Conservation (phyloP, 2,888 invertebrate genomes). For the Acronicta alni region DNA sequence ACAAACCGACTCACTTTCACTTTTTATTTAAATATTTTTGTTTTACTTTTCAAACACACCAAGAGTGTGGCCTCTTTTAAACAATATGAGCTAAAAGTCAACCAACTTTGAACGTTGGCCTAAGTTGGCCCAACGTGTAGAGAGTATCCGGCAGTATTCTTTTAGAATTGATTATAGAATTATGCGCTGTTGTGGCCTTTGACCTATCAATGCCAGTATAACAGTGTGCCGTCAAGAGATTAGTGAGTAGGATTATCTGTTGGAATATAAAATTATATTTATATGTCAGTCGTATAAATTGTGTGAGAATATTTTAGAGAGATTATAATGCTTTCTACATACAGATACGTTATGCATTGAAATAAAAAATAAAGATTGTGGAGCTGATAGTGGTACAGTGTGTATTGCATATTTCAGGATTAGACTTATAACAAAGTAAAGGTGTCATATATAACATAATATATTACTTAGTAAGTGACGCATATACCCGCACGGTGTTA, state of each 20-base stretch:
- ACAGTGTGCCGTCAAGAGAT: slow-evolving; percentile 41
- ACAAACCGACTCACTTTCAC: too few relatives aligned
- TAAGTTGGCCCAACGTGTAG: slow-evolving; percentile 14
- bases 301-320: slow-evolving; percentile 39
- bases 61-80: too few relatives aligned
- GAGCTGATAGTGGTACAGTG: background rate
- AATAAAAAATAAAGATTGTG: too few relatives aligned
- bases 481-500: too few relatives aligned
- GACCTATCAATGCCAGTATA: slow-evolving; percentile 43
- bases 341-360: too few relatives aligned
- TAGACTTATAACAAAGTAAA: too few relatives aligned
- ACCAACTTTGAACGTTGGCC: slow-evolving; percentile 7
- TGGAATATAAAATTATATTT: slow-evolving; percentile 38
- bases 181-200: slow-evolving; percentile 46
- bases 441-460: too few relatives aligned
- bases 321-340: background rate
- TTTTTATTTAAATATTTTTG: too few relatives aligned
- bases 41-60: too few relatives aligned
- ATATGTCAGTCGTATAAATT: slow-evolving; percentile 19
- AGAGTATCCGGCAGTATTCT: slow-evolving; percentile 20
- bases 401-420: background rate
- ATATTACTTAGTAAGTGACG: too few relatives aligned
- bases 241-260: slow-evolving; percentile 21
- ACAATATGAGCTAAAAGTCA: too few relatives aligned
- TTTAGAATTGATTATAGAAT: slow-evolving; percentile 42